phyloP scores from a whole-genome alignment of 1,140 invertebrate genomes.

The Drosophila tristis region DNA sequence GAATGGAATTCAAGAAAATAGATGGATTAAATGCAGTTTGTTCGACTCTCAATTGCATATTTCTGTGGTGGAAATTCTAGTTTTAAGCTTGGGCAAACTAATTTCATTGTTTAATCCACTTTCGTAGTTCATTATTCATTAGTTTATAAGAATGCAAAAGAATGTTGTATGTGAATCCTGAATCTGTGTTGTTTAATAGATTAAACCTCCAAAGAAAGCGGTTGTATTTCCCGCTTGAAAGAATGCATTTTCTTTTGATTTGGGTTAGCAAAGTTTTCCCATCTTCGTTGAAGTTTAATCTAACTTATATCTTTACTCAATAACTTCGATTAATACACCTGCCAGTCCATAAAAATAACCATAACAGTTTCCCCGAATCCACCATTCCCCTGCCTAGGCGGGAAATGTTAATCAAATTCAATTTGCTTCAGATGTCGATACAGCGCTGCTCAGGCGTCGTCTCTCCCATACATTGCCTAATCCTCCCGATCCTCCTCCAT shows the following conservation, averaged over 20 bases:
- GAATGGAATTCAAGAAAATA: conserved; percentile 26
- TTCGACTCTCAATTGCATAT: conserved; percentile 13
- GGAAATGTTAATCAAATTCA: conserved; percentile 73
- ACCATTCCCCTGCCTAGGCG: not conserved
- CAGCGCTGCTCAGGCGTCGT: conserved; percentile 26
- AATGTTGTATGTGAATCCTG: no score
- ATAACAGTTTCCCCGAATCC: conserved; percentile 22
- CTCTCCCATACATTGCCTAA: not conserved
- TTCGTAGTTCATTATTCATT: no score
- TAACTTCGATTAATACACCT: conserved; percentile 42
- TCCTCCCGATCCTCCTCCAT: not conserved
- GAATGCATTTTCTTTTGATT: no score
- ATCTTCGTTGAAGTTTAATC: no score
- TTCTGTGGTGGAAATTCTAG: conserved; percentile 1
- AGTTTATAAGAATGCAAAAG: no score
- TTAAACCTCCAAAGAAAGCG: no score
- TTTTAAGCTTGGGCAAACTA: no score
- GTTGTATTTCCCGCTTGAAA: no score
- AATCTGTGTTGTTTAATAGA: no score
- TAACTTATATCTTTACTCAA: conserved; percentile 4
- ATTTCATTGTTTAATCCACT: no score
- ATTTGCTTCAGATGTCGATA: conserved; percentile 63
- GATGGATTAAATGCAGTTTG: conserved; percentile 33
- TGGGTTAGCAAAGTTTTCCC: no score
- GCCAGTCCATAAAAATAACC: conserved; percentile 44